Base-by-base conservation (phyloP, 2,888 invertebrate genomes). In the Bombylius major region DNA sequence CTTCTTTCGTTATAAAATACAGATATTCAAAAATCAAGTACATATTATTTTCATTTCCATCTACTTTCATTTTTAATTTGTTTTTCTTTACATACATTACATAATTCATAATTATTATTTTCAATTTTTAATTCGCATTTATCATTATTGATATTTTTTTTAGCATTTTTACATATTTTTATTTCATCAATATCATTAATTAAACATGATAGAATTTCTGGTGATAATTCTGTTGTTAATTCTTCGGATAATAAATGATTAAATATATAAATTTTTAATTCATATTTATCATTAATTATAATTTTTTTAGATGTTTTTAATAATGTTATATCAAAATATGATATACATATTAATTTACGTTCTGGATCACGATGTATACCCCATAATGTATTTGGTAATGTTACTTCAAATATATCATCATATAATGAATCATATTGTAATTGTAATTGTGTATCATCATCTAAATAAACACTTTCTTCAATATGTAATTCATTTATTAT, bases 331-430 rank as follows among this genome's bases (percentile, higher is more conserved):
- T 61, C 61, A 51, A 60, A 61, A 32, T 46, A 58, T 13, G 56
- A 50, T 31, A 61, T 58, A 5, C 55, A 58, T 45, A 61, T 57
- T 47, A 57, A 61, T 14, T 34, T 23, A 33, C 55, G 50, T 31
- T 60, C 47, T 5, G 59, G 58, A 51, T 61, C 61, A 8, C 61
- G 53, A 53, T 58, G 58, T n/a, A 60, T 47, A 13, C 56, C 61
- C 61, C 61, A 61, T 5, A 61, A 36, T 33, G 58, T 61, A 42
- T 44, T 56, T 4, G 61, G 61, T 44, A 61, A 44, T 9, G 54
- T 50, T 9, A 61, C 58, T 55, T 61, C 61, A 52, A 59, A 61
- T 23, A 61, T 55, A 50, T 59, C 59, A 14, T 61, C 61, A 46
- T 60, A 61, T 11, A 61, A 45, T 11, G 33, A 14, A 54, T 59